phyloP scores from a whole-genome alignment of 2,113 vertebrate genomes.

The Syngnathus floridae region DNA sequence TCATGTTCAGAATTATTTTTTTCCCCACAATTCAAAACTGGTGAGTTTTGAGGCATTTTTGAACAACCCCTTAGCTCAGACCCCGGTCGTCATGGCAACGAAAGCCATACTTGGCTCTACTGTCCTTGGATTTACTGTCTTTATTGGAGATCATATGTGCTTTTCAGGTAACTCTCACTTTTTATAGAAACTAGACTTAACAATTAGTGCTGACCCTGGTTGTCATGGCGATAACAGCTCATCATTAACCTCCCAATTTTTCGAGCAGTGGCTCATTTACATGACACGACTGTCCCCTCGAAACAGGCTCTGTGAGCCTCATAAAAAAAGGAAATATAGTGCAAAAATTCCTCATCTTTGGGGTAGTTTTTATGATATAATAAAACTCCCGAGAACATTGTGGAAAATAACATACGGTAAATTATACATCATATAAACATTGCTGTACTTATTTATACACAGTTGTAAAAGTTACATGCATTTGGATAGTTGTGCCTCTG shows the following conservation, averaged over 20 bases:
- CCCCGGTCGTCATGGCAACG: background rate
- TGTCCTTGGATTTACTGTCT: background rate
- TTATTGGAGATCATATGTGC: background rate
- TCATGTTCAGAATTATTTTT: too few relatives aligned
- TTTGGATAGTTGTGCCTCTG: slow-evolving; percentile 20
- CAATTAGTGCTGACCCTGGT: background rate
- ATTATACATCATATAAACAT: background rate
- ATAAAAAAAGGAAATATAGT: background rate
- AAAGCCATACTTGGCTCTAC: background rate
- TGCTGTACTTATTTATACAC: slow-evolving; percentile 5
- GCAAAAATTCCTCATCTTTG: too few relatives aligned
- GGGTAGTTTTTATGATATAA: too few relatives aligned
- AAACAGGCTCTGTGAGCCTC: background rate
- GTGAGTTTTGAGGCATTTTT: background rate
- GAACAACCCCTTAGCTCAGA: background rate
- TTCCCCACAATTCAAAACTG: too few relatives aligned
- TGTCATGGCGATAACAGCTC: background rate
- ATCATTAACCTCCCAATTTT: background rate
- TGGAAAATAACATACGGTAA: background rate
- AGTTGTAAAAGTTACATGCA: slow-evolving; percentile 27
- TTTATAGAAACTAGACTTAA: background rate
- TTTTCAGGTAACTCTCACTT: background rate
- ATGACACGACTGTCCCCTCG: background rate
- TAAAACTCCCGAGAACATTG: background rate
- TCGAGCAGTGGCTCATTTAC: background rate